Evolutionary conservation across 2,797 vertebrate genomes (phyloP).

Genomic region (Enteromius paludinosus): DNA sequence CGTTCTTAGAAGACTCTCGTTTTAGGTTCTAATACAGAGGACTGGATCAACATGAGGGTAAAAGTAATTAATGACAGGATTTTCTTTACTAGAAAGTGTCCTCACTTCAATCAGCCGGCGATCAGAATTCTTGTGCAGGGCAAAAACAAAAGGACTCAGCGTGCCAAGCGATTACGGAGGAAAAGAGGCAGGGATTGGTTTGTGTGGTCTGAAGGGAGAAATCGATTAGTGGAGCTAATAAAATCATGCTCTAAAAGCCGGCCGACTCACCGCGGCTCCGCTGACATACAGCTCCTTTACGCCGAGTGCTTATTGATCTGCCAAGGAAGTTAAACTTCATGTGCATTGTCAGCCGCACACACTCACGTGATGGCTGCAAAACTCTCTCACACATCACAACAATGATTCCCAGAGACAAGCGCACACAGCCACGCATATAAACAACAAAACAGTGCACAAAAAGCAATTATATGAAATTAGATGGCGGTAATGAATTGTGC

Average conservation of each 20-base stretch:
- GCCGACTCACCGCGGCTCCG: constrained; percentile 27
- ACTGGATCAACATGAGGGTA: not conserved
- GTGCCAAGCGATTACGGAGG: constrained; percentile 19
- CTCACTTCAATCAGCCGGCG: not conserved
- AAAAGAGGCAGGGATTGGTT: constrained; percentile 16
- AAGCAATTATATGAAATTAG: constrained; percentile 42
- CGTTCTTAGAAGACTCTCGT: not conserved
- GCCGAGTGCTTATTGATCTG: constrained; percentile 53
- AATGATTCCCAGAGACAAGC: not conserved
- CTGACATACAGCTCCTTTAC: constrained; percentile 47
- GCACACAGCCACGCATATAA: constrained; percentile 46
- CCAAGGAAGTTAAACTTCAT: constrained; percentile 43
- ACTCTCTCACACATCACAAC: constrained; percentile 31
- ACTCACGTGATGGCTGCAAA: constrained; percentile 34
- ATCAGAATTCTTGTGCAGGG: constrained; percentile 13
- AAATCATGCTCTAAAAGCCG: constrained; percentile 48
- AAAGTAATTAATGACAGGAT: constrained; percentile 15
- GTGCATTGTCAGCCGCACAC: constrained; percentile 38
- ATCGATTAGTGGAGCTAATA: constrained; percentile 52
- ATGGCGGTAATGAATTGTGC: constrained; percentile 38
- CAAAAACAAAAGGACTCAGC: constrained; percentile 9
- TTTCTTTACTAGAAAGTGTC: constrained; percentile 17
- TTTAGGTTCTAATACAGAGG: not conserved
- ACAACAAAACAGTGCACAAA: too few relatives aligned
- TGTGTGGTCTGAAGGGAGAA: constrained; percentile 40